phyloP scores from a whole-genome alignment of 1,140 invertebrate genomes.

The Aphelenchoides fujianensis region DNA sequence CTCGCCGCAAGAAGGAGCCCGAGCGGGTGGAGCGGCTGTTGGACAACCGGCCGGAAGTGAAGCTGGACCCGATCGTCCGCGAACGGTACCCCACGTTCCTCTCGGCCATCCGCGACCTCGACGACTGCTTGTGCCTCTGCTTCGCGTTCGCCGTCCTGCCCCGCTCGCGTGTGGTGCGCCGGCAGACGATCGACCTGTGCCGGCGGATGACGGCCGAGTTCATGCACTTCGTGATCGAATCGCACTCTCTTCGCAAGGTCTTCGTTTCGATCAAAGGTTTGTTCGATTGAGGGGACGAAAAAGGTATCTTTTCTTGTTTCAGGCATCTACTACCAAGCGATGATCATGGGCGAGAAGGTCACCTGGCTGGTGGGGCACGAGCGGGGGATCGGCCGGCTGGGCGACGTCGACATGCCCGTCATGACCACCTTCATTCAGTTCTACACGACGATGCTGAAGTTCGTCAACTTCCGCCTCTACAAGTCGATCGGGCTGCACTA shows the following conservation, averaged over 20 bases:
- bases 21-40: slow-evolving; percentile 73
- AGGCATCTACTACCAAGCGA: slow-evolving; percentile 97
- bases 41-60: slow-evolving; percentile 78
- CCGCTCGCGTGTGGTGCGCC: slow-evolving; percentile 69
- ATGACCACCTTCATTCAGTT: slow-evolving; percentile 98
- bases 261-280: slow-evolving; percentile 49
- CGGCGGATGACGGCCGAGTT: slow-evolving; percentile 86
- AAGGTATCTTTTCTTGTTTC: too few relatives aligned
- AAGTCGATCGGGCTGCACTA: slow-evolving; percentile 85
- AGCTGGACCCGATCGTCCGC: slow-evolving; percentile 92
- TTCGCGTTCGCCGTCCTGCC: slow-evolving; percentile 94
- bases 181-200: slow-evolving; percentile 70
- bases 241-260: slow-evolving; percentile 80
- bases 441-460: slow-evolving; percentile 87
- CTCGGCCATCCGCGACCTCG: slow-evolving; percentile 89
- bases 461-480: slow-evolving; percentile 88
- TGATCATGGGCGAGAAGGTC: slow-evolving; percentile 88
- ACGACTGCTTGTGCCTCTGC: slow-evolving; percentile 89
- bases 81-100: slow-evolving; percentile 97
- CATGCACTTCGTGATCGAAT: slow-evolving; percentile 88
- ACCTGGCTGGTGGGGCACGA: slow-evolving; percentile 97
- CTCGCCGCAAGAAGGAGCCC: slow-evolving; percentile 75
- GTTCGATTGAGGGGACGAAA: too few relatives aligned
- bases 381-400: slow-evolving; percentile 69
- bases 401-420: slow-evolving; percentile 91